Conservation (phyloP, 2,113 vertebrate species). For the Calyptommatus sinebrachiatus region DNA sequence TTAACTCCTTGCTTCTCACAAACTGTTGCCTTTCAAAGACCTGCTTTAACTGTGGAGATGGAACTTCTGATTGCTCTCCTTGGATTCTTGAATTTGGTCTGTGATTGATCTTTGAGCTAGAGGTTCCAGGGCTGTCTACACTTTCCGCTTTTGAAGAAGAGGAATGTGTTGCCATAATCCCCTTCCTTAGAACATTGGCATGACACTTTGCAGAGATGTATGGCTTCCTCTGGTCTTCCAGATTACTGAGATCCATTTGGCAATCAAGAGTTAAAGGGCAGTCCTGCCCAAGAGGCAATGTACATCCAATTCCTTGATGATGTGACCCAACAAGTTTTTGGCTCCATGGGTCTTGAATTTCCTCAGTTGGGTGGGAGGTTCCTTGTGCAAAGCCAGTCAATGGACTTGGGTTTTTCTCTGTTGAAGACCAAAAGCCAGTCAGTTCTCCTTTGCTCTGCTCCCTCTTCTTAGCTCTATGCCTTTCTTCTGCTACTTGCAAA, state of each 20-base stretch:
- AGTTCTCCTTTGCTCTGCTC: slow-evolving; percentile 34
- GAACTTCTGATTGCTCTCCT: slow-evolving; percentile 10
- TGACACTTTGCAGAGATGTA: slow-evolving; percentile 11
- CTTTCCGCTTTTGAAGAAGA: slow-evolving; percentile 47
- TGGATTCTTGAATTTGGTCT: slow-evolving; percentile 34
- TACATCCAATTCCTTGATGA: slow-evolving; percentile 54
- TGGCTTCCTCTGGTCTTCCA: slow-evolving; percentile 54
- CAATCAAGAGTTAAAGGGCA: slow-evolving; percentile 41
- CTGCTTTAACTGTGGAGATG: slow-evolving; percentile 32
- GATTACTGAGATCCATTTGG: slow-evolving; percentile 51
- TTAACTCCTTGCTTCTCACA: not conserved
- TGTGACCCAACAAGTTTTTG: slow-evolving; percentile 52
- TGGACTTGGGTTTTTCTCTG: slow-evolving; percentile 39
- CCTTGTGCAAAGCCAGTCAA: slow-evolving; percentile 5
- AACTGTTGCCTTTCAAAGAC: slow-evolving; percentile 37
- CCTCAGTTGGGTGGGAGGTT: slow-evolving; percentile 7
- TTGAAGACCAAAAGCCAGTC: not conserved
- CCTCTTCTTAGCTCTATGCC: slow-evolving; percentile 50
- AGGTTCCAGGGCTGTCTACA: slow-evolving; percentile 33
- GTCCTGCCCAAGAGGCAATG: slow-evolving; percentile 47
- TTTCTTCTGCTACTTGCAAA: slow-evolving; percentile 61
- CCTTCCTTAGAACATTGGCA: slow-evolving; percentile 21
- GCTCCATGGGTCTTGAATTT: slow-evolving; percentile 59
- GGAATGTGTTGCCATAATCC: slow-evolving; percentile 30
- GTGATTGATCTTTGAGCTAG: slow-evolving; percentile 29